Percentiles rank a stretch among this genome's conserved stretches.
Evolutionary conservation across 2,113 vertebrate genomes (phyloP).

Genomic region (Elanoides forficatus): DNA sequence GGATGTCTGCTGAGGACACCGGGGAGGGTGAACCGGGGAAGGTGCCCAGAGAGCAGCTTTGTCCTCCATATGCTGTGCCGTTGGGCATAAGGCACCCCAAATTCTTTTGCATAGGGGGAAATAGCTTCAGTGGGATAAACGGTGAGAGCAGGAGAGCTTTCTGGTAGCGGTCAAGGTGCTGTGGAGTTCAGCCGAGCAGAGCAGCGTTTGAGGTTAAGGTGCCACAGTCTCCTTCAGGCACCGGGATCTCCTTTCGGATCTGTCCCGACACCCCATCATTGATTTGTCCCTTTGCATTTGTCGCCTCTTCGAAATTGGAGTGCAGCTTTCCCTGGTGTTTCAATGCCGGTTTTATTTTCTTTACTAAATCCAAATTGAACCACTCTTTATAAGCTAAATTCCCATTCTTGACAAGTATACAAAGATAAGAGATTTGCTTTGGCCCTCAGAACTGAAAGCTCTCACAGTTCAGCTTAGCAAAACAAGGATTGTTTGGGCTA

Average conservation of each 20-base stretch:
- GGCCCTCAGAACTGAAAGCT: neutral
- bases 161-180: neutral
- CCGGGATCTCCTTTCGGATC: neutral
- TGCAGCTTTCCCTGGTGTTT: neutral
- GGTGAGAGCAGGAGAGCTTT: neutral
- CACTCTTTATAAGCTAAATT: neutral
- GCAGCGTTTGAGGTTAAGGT: neutral
- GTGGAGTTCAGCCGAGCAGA: neutral
- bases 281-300: neutral
- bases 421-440: neutral
- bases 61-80: neutral
- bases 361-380: neutral
- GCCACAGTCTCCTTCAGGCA: neutral
- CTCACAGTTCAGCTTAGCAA: neutral
- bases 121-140: neutral
- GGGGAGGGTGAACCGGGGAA: neutral
- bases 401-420: neutral
- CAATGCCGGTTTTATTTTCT: neutral
- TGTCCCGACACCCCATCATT: fast-evolving
- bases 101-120: neutral
- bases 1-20: neutral
- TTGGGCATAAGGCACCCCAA: neutral
- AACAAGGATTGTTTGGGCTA: neutral
- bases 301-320: neutral
- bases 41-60: neutral